Evolutionary conservation across 2,888 invertebrate genomes (phyloP).

Genomic region (Pycnomerus fuliginosus): DNA sequence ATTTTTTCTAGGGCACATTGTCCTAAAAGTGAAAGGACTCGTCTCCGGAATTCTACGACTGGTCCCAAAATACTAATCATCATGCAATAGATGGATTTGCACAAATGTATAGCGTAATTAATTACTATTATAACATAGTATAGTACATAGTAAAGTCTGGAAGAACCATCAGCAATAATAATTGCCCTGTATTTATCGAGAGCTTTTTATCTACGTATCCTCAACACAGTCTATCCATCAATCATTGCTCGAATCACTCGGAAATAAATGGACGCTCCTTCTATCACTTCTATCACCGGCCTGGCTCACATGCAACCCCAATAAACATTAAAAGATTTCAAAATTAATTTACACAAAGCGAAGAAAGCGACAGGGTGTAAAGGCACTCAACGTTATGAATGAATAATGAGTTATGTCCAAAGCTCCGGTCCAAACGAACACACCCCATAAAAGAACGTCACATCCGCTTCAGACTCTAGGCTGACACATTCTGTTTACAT

Average conservation of each 20-base stretch:
- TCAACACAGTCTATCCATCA: constrained; percentile 26
- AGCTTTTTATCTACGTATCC: neutral
- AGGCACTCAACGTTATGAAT: constrained; percentile 35
- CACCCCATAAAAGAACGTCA: constrained; percentile 36
- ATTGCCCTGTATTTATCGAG: neutral
- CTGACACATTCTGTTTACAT: constrained; percentile 27
- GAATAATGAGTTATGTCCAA: constrained; percentile 38
- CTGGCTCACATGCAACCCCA: no score
- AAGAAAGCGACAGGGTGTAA: constrained; percentile 17
- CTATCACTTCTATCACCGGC: constrained; percentile 7
- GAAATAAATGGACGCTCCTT: constrained; percentile 17
- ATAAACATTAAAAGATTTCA: no score
- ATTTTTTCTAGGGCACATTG: no score
- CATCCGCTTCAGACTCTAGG: constrained; percentile 31
- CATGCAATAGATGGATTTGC: no score
- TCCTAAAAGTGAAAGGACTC: no score
- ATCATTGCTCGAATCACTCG: constrained; percentile 26
- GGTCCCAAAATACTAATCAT: no score
- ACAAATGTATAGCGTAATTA: no score
- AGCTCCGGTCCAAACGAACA: constrained; percentile 32
- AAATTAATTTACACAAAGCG: no score
- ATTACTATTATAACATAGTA: no score
- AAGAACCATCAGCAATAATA: no score
- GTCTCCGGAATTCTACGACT: no score
- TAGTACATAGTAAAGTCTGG: no score